phyloP scores from a whole-genome alignment of 2,888 invertebrate species.

The Erynnis tages region DNA sequence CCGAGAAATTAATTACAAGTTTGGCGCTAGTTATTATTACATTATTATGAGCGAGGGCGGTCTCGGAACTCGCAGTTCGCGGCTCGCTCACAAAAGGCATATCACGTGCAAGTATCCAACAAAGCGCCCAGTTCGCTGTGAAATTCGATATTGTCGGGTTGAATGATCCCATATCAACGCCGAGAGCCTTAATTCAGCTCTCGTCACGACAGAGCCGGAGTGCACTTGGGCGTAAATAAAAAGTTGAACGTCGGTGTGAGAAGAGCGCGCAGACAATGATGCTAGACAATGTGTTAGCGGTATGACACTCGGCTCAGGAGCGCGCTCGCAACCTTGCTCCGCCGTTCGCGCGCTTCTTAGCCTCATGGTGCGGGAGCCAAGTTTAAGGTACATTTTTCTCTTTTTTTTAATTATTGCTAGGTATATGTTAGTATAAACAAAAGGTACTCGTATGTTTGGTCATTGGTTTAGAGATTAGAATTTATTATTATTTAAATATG shows the following conservation, averaged over 20 bases:
- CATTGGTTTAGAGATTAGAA: too few relatives aligned
- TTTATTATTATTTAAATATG: too few relatives aligned
- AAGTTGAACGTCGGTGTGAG: slow-evolving; percentile 74
- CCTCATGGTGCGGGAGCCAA: not conserved
- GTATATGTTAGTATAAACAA: too few relatives aligned
- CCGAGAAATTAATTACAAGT: slow-evolving; percentile 28
- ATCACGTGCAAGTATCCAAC: slow-evolving; percentile 76
- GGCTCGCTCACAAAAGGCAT: slow-evolving; percentile 56
- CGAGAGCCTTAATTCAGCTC: slow-evolving; percentile 78
- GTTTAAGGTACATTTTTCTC: too few relatives aligned
- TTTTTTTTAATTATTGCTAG: too few relatives aligned
- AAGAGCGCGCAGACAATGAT: slow-evolving; percentile 71
- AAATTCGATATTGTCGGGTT: slow-evolving; percentile 78
- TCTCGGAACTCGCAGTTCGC: slow-evolving; percentile 26
- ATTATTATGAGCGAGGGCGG: slow-evolving; percentile 25
- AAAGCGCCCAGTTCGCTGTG: slow-evolving; percentile 74
- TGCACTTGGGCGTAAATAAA: slow-evolving; percentile 81
- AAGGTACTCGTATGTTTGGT: too few relatives aligned
- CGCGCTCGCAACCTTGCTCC: slow-evolving; percentile 50
- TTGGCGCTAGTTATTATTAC: slow-evolving; percentile 28
- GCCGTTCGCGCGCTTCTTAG: slow-evolving; percentile 17
- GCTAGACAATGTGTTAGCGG: slow-evolving; percentile 75
- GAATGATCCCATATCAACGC: slow-evolving; percentile 80
- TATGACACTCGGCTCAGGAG: slow-evolving; percentile 68
- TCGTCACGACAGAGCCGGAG: slow-evolving; percentile 70